Base-by-base conservation (phyloP, 2,888 invertebrate species). In the Cylloceria caligata region DNA sequence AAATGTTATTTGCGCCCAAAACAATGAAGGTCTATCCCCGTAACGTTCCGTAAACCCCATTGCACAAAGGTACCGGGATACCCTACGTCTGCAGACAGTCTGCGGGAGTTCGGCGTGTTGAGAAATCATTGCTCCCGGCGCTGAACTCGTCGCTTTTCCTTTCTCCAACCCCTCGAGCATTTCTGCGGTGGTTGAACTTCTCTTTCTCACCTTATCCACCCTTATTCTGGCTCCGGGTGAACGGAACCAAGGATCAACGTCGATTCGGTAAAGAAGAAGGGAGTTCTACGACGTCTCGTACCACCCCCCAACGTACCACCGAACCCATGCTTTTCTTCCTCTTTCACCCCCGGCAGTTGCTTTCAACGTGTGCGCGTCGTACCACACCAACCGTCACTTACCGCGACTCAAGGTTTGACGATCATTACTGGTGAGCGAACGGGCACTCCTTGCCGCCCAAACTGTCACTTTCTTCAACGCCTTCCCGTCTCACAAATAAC, bases 381-480 rank as follows among this genome's bases (percentile, higher is more conserved):
- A n/a, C 36, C 65, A 45, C 57, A 39, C 67, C 72, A 72, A 60
- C 55, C 67, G 76, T 55, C 81, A 60, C 72, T 81, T 76, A 76
- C 57, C 71, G 49, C 47, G 21, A 65, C 62, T 64, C 69, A 62
- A 62, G 36, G 49, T 69, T 76, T 49, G 49, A 27, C 34, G 67
- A 49, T 80, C 69, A 75, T 80, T 75, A 72, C 64, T 30, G 69
- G 19, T 67, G 49, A 36, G 30, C 49, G 71, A 65, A 45, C 39
- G 49, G 60, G 47, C 21, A 76, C 67, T 76, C 30, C n/a, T 65
- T 30, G 34, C 71, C 60, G 39, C 19, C 67, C 39, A 65, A 39
- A 45, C 60, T 76, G 65, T 72, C 80, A 49, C 49, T 67, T n/a
- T n/a, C 45, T 49, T 65, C 69, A 4, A 65, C 57, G 42, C 52